Evolutionary conservation across 2,113 vertebrate genomes (phyloP).

Genomic region (Hippocampus barbouri): DNA sequence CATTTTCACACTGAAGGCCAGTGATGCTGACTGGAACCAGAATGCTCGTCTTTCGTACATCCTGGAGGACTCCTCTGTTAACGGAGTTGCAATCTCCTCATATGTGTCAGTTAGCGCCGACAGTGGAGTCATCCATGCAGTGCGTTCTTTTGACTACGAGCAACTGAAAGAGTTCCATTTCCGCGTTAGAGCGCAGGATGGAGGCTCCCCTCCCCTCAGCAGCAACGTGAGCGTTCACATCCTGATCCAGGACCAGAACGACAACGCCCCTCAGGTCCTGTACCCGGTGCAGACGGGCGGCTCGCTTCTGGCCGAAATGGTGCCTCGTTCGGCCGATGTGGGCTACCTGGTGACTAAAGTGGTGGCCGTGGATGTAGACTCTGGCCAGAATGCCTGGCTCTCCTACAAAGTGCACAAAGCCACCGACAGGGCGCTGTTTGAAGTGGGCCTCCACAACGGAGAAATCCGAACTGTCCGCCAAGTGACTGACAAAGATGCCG

Average conservation of each 20-base stretch:
- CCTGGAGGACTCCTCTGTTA: slow-evolving; percentile 26
- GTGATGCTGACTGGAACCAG: slow-evolving; percentile 37
- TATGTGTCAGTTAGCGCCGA: slow-evolving; percentile 33
- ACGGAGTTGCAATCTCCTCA: slow-evolving; percentile 24
- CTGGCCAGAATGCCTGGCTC: slow-evolving; percentile 63
- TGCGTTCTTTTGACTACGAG: slow-evolving; percentile 56
- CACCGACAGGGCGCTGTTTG: slow-evolving; percentile 41
- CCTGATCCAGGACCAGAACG: slow-evolving; percentile 57
- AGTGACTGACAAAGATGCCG: slow-evolving; percentile 64
- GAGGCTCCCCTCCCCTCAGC: slow-evolving; percentile 36
- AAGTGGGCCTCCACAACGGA: slow-evolving; percentile 17
- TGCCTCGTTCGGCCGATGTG: slow-evolving; percentile 50
- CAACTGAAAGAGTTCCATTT: slow-evolving; percentile 57
- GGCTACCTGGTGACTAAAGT: slow-evolving; percentile 62
- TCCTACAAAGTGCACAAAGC: slow-evolving; percentile 50
- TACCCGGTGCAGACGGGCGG: slow-evolving; percentile 48
- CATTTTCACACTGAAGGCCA: slow-evolving; percentile 21
- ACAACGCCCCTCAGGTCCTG: slow-evolving; percentile 48
- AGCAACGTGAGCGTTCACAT: slow-evolving; percentile 10
- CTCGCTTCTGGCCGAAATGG: slow-evolving; percentile 44
- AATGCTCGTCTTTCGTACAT: slow-evolving; percentile 34
- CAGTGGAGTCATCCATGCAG: slow-evolving; percentile 41
- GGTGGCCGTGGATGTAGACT: slow-evolving; percentile 67
- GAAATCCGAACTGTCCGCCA: slow-evolving; percentile 46
- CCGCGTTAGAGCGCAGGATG: slow-evolving; percentile 44